These are phyloP conservation scores for Eupelmus urozonus DNA, from an alignment of 2,888 invertebrate species.

Conservation along the genomic window DNA sequence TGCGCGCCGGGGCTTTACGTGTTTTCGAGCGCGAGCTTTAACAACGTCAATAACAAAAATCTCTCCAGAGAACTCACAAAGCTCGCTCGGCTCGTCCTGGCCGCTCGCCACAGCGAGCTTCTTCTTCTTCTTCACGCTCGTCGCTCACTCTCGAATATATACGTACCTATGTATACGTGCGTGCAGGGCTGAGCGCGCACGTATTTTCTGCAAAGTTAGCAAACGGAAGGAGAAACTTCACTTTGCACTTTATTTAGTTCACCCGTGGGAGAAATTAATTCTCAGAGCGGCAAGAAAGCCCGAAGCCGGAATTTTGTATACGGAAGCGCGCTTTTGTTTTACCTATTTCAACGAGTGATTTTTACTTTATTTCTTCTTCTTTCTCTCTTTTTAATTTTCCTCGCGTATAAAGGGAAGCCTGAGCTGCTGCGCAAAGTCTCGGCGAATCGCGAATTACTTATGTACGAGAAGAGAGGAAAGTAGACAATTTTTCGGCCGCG, in stretches of 20 bases:
- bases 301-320: conserved; percentile 11
- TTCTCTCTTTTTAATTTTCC: background rate
- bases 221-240: conserved; percentile 36
- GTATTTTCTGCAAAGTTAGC: conserved; percentile 50
- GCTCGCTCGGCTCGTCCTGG: background rate
- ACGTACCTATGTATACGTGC: background rate
- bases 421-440: background rate
- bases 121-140: background rate
- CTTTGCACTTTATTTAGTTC: conserved; percentile 53
- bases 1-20: conserved; percentile 9
- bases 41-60: conserved; percentile 47
- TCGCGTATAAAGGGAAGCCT: no score
- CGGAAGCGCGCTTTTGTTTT: conserved; percentile 31
- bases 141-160: background rate
- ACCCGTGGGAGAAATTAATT: conserved; percentile 51
- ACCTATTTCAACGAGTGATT: conserved; percentile 28
- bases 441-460: background rate
- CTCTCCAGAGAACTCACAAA: conserved; percentile 19
- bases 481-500: background rate
- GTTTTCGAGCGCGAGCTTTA: conserved; percentile 37
- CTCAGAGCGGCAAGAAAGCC: background rate
- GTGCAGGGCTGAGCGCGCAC: background rate
- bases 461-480: background rate
- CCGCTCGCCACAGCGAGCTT: conserved; percentile 12
- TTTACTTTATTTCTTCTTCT: conserved; percentile 6